These are phyloP conservation scores for Silurus glanis DNA, from an alignment of 2,113 vertebrate genomes.

Conservation along the genomic window DNA sequence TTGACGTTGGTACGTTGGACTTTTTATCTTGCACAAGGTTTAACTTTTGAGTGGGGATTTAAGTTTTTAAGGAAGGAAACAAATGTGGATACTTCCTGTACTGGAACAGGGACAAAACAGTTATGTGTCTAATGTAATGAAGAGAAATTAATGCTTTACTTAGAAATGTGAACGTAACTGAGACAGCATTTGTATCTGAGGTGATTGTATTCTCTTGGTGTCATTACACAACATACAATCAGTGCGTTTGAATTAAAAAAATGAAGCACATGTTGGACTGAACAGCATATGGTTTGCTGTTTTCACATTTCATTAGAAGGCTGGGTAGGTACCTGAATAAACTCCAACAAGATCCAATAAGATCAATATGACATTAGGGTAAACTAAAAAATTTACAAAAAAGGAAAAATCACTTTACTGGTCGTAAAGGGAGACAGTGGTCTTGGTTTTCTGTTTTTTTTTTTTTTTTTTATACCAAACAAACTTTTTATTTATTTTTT, in stretches of 20 bases:
- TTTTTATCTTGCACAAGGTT: background rate
- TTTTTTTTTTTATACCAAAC: background rate
- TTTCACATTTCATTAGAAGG: background rate
- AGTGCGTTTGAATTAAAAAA: background rate
- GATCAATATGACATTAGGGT: background rate
- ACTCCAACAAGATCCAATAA: too few relatives aligned
- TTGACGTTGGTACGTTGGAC: too few relatives aligned
- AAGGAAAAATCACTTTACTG: too few relatives aligned
- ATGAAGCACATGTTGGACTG: background rate
- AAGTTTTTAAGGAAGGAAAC: background rate
- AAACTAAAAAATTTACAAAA: too few relatives aligned
- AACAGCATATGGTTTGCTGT: background rate
- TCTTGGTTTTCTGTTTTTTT: background rate
- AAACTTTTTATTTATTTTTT: background rate
- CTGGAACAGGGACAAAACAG: background rate
- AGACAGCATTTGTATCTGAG: background rate
- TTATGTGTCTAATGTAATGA: background rate
- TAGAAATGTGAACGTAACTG: background rate
- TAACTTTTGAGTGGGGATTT: background rate
- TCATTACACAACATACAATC: background rate
- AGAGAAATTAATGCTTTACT: background rate
- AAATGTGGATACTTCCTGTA: background rate
- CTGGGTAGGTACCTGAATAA: background rate
- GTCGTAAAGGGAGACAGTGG: background rate
- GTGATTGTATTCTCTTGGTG: background rate